Conservation (phyloP, 2,888 invertebrate genomes). For the Luperina testacea region DNA sequence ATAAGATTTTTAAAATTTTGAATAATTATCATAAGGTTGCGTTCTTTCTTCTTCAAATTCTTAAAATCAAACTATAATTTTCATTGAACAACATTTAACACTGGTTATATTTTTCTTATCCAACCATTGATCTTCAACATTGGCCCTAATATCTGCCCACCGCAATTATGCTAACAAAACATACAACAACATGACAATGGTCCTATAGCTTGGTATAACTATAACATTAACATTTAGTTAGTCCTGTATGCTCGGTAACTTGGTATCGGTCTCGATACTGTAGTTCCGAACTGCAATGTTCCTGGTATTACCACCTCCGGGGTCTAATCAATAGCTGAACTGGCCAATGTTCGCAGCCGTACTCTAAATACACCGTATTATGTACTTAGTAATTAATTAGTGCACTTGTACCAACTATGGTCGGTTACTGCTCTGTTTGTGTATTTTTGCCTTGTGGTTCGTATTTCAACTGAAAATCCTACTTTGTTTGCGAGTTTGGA, state of each 20-base stretch:
- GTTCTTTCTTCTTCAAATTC: background rate
- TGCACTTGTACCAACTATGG: conserved; percentile 33
- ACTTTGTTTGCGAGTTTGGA: background rate
- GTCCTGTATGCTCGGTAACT: conserved; percentile 57
- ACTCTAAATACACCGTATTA: conserved; percentile 57
- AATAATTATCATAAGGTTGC: background rate
- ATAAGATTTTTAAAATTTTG: background rate
- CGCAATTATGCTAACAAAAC: conserved; percentile 43
- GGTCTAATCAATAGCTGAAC: conserved; percentile 65
- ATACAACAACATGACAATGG: conserved; percentile 26
- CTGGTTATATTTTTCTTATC: background rate
- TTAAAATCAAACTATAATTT: background rate
- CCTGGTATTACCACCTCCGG: conserved; percentile 60
- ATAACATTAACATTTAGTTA: conserved; percentile 64
- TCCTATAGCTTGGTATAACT: conserved; percentile 39
- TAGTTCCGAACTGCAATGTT: conserved; percentile 62
- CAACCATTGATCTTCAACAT: background rate
- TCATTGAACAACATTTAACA: too few species aligned
- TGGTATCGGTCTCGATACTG: conserved; percentile 64
- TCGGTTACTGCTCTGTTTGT: conserved; percentile 11
- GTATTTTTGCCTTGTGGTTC: conserved; percentile 17
- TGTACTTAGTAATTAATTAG: conserved; percentile 63
- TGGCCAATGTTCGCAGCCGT: conserved; percentile 60
- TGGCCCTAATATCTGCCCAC: conserved; percentile 16
- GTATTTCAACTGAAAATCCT: background rate